phyloP scores from a whole-genome alignment of 2,888 invertebrate genomes.

The Eumerus sabulonum region DNA sequence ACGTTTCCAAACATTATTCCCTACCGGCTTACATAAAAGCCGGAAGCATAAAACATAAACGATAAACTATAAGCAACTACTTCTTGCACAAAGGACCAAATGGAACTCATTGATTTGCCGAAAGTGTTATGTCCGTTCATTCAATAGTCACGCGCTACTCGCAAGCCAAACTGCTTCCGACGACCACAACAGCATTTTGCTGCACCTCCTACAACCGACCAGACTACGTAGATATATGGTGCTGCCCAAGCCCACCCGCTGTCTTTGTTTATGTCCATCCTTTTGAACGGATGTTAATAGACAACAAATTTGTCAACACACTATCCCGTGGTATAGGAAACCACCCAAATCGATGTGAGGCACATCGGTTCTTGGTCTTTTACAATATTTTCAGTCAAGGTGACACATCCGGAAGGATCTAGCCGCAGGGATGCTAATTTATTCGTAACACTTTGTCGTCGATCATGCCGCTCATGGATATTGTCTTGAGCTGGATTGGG shows the following conservation, averaged over 20 bases:
- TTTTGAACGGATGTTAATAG: conserved; percentile 39
- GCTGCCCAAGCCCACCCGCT: conserved; percentile 72
- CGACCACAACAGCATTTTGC: conserved; percentile 36
- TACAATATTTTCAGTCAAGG: conserved; percentile 46
- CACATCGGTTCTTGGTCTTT: conserved; percentile 1
- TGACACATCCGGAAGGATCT: conserved; percentile 66
- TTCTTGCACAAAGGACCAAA: neutral
- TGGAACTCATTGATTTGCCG: conserved; percentile 21
- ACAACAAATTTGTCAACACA: conserved; percentile 60
- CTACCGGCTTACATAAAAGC: neutral
- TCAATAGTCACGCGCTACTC: conserved; percentile 49
- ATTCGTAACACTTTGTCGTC: conserved; percentile 11
- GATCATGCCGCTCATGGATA: conserved; percentile 50
- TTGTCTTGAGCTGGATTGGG: conserved; percentile 52
- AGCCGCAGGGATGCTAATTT: conserved; percentile 63
- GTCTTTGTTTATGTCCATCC: conserved; percentile 74
- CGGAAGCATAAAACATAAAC: neutral
- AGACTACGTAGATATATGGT: conserved; percentile 11
- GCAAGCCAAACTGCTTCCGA: conserved; percentile 48
- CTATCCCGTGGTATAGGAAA: conserved; percentile 6
- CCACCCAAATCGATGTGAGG: conserved; percentile 59
- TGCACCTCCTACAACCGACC: conserved; percentile 60
- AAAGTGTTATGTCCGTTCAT: conserved; percentile 29
- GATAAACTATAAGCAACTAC: neutral
- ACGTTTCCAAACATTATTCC: no score